Base-by-base conservation (phyloP, 2,113 vertebrate species). In the Scomber scombrus region DNA sequence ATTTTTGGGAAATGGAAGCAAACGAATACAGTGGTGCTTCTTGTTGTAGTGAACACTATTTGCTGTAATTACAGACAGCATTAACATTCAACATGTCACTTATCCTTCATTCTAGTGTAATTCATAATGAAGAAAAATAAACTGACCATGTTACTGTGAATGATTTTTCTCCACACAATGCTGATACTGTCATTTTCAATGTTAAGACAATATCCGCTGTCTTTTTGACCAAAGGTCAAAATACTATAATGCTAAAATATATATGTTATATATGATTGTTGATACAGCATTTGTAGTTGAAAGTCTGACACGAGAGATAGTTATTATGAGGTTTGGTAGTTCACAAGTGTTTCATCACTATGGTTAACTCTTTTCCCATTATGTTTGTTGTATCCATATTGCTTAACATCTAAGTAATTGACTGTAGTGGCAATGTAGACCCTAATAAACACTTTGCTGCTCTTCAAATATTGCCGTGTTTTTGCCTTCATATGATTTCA, bases 381-480 rank as follows among this genome's bases (percentile, higher is more conserved):
- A 60, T 50, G 50, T 71, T 14, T 75, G 23, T 19, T 50, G 21
- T 65, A 61, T 77, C 51, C 29, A 31, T 55, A 71, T 62, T 74
- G 19, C 58, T 56, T 73, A 58, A 77, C 75, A 66, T 65, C 11
- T 67, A 68, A 57, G 18, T 69, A 61, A 56, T 80, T 87, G 60
- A 81, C 55, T 85, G 63, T 89, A 84, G 84, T 85, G 0, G 26
- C 45, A 34, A 73, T 74, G 40, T 82, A 0, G 76, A 73, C 23
- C 11, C 47, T 79, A 93, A 90, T 92, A 91, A 93, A 93, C 55
- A 78, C 61, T 12, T 66, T 81, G 81, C 82, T 81, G 71, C 86
- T 85, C 14, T 52, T 71, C 1, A 54, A 40, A 31, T 66, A n/a
- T 2, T 19, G 8, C 29, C 15, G 1, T 51, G 1, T 45, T 63